Conservation (phyloP, 2,113 vertebrate species). For the Caretta caretta region DNA sequence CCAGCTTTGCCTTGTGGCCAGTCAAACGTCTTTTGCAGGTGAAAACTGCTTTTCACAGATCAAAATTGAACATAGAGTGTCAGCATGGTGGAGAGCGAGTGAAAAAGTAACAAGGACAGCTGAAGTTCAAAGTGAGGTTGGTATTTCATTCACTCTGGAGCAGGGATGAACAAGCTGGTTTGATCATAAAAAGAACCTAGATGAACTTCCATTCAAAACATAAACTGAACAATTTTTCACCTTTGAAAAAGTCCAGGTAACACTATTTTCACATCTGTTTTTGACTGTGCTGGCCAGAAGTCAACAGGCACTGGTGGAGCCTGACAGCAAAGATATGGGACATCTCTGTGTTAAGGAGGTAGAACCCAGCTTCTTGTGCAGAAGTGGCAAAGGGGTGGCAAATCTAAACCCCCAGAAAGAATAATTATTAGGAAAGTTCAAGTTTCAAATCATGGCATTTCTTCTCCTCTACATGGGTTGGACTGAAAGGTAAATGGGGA, state of each 20-base stretch:
- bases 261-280: background rate
- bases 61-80: background rate
- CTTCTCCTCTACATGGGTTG: background rate
- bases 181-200: background rate
- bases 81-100: accelerated
- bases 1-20: constrained; percentile 10
- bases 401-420: background rate
- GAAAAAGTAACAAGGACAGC: constrained; percentile 5
- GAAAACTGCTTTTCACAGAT: constrained; percentile 5
- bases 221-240: background rate
- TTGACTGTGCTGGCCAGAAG: background rate
- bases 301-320: accelerated
- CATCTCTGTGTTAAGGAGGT: background rate
- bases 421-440: background rate
- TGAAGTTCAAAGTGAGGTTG: background rate
- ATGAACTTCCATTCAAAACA: background rate
- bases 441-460: background rate
- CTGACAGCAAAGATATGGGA: accelerated
- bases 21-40: constrained; percentile 31
- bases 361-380: background rate
- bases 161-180: background rate
- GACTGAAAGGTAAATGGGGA: background rate
- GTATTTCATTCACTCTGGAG: background rate
- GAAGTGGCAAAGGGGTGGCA: background rate
- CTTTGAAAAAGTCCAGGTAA: background rate